Percentiles rank a stretch among this genome's conserved stretches.
phyloP scores from a whole-genome alignment of 2,888 invertebrate genomes.

The Geotrupes spiniger region DNA sequence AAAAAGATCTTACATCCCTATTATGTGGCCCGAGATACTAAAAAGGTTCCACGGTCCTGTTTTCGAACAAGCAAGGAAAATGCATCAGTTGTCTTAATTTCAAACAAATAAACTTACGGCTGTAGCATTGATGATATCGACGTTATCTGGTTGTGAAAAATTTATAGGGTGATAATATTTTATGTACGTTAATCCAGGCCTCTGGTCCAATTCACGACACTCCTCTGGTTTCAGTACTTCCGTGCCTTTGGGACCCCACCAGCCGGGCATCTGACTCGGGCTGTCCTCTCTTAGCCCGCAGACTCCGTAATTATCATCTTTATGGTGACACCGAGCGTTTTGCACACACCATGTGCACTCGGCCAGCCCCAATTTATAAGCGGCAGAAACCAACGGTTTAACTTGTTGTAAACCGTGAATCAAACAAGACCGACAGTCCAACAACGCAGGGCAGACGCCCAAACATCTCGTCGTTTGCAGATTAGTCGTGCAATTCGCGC shows the following conservation, averaged over 20 bases:
- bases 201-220: constrained; percentile 73
- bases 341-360: constrained; percentile 94
- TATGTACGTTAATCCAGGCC: constrained; percentile 86
- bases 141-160: constrained; percentile 83
- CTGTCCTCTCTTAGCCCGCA: constrained; percentile 77
- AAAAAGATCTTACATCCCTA: too few relatives aligned
- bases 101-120: constrained; percentile 57
- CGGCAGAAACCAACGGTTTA: constrained; percentile 59
- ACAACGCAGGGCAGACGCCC: constrained; percentile 84
- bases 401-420: constrained; percentile 68
- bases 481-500: constrained; percentile 88
- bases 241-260: constrained; percentile 85
- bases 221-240: constrained; percentile 61
- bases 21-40: too few relatives aligned
- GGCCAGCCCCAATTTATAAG: constrained; percentile 72
- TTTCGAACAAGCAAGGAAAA: too few relatives aligned
- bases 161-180: constrained; percentile 87
- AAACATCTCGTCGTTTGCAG: constrained; percentile 84
- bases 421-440: constrained; percentile 87
- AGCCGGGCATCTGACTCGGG: constrained; percentile 77
- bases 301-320: constrained; percentile 78
- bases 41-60: too few relatives aligned
- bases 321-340: constrained; percentile 84
- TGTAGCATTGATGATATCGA: constrained; percentile 81
- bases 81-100: too few relatives aligned